Base-by-base conservation (phyloP, 1,140 invertebrate species). In the Pseudomyrmex dendroicus region DNA sequence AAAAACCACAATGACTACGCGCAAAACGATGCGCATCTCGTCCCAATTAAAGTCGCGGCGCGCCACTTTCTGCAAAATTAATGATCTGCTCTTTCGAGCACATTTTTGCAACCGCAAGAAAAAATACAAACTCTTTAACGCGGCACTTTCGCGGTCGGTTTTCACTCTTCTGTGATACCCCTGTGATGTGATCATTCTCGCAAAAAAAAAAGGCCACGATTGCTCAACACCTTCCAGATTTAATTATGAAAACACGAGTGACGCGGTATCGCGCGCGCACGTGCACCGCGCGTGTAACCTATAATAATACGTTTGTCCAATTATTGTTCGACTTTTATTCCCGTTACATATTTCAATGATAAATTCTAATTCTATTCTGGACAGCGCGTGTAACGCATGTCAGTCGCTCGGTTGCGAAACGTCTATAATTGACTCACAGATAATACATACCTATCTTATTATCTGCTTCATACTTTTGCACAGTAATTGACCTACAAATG, bases 111-210 rank as follows among this genome's bases (percentile, higher is more conserved):
- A 25, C 8, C n/a, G 35, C n/a, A 56, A 82, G 35, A 22, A 73
- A 73, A 82, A 35, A 48, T 15, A 46, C 68, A 20, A 20, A n/a
- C 52, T 46, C 46, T 84, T 82, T 82, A 84, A 66, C 54, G 35
- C 54, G 35, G 56, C 62, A 82, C 70, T 85, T 85, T 85, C 84
- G 56, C 64, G 35, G 5, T 20, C 20, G 52, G 15, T 68, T 68
- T 56, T 64, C 83, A 17, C 63, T 84, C 54, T 20, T 12, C 12
- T 1, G 54, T 35, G 13, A 8, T 22, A 46, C 56, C 48, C 54
- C 17, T n/a, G n/a, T n/a, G 54, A 35, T 20, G 35, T 20, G 13
- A 25, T 44, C 46, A 13, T 57, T 7, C 13, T 5, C 61, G 46
- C 35, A 35, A 35, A 35, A 35, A 35, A 35, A 25, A 20, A 67